These are phyloP conservation scores for Trichomalopsis sarcophagae DNA, from an alignment of 1,140 invertebrate genomes.

Conservation along the genomic window DNA sequence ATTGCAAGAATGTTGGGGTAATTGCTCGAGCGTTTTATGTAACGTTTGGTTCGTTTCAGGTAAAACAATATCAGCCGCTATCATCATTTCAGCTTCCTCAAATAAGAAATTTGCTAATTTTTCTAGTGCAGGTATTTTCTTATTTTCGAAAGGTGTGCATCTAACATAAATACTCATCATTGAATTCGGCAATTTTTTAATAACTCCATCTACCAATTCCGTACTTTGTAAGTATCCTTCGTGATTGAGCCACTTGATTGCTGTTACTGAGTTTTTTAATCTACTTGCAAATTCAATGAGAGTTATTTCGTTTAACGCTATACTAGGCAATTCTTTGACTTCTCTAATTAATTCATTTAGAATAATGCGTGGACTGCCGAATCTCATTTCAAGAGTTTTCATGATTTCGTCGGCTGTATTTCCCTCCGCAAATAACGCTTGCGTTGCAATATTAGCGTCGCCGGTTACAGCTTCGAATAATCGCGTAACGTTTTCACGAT, in stretches of 20 bases:
- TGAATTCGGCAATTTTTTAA: constrained; percentile 21
- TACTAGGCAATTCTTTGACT: constrained; percentile 15
- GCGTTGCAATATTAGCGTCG: neutral
- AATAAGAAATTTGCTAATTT: constrained; percentile 22
- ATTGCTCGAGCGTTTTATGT: neutral
- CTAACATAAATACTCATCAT: neutral
- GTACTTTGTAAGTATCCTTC: constrained; percentile 4
- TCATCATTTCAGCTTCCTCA: constrained; percentile 1
- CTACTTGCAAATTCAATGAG: constrained; percentile 2
- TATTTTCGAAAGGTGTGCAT: neutral
- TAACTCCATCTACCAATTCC: neutral
- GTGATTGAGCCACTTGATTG: neutral
- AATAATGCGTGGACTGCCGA: neutral
- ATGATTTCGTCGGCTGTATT: neutral
- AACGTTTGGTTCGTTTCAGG: neutral
- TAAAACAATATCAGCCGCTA: neutral
- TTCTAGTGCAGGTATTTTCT: neutral
- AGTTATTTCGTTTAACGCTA: neutral
- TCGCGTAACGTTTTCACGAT: constrained; percentile 12
- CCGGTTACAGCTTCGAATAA: constrained; percentile 11
- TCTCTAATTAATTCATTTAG: neutral
- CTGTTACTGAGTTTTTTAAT: neutral
- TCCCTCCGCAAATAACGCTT: neutral
- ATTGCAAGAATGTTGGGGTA: neutral
- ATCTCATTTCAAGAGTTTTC: neutral